phyloP scores from a whole-genome alignment of 1,140 invertebrate species.

The Metaphire vulgaris region DNA sequence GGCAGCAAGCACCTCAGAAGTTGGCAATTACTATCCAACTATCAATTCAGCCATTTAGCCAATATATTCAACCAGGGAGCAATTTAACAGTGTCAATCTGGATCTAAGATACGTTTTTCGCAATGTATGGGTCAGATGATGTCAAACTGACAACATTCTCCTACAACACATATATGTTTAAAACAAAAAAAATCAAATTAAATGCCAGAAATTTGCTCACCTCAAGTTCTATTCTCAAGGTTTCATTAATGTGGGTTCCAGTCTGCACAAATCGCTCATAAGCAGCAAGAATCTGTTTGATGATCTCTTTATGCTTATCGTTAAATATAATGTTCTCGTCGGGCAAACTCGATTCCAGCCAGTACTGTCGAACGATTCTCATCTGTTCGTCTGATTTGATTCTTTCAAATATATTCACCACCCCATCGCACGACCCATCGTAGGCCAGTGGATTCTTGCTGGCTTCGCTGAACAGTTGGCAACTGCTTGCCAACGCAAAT shows the following conservation, averaged over 20 bases:
- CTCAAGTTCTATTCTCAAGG: slow-evolving; percentile 9
- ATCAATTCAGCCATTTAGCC: too few relatives aligned
- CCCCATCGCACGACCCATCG: not conserved
- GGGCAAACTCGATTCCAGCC: slow-evolving; percentile 18
- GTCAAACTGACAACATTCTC: too few relatives aligned
- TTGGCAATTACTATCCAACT: too few relatives aligned
- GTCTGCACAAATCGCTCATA: slow-evolving; percentile 25
- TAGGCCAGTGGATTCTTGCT: slow-evolving; percentile 13
- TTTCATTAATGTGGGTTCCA: slow-evolving; percentile 24
- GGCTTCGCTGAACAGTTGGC: slow-evolving; percentile 19
- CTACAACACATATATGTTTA: too few relatives aligned
- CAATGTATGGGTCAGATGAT: too few relatives aligned
- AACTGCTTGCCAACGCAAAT: slow-evolving; percentile 3
- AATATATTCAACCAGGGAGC: too few relatives aligned
- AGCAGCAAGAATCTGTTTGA: slow-evolving; percentile 21
- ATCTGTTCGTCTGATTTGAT: slow-evolving; percentile 4
- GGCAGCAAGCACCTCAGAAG: too few relatives aligned
- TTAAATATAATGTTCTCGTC: slow-evolving; percentile 27
- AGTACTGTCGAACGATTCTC: slow-evolving; percentile 9
- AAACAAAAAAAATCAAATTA: too few relatives aligned
- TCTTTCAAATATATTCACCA: not conserved
- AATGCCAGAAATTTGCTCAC: too few relatives aligned
- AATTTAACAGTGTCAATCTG: too few relatives aligned
- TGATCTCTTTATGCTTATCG: slow-evolving; percentile 21
- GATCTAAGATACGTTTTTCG: too few relatives aligned